phyloP scores from a whole-genome alignment of 2,888 invertebrate genomes.

The Amphipyra tragopoginis region DNA sequence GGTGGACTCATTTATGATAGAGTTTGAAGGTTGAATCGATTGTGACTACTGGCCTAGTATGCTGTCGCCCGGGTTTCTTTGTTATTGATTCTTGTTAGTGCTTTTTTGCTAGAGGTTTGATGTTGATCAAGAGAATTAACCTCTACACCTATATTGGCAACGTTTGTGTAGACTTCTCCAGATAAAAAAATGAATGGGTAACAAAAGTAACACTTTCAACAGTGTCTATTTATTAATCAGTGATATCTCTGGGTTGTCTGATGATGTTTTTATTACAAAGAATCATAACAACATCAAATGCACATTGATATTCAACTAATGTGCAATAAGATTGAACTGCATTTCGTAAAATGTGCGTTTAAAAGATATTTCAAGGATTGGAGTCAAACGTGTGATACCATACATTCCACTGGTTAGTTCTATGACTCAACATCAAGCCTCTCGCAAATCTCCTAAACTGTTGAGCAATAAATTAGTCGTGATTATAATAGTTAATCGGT shows the following conservation, averaged over 20 bases:
- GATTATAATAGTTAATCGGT: conserved; percentile 60
- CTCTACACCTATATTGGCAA: conserved; percentile 2
- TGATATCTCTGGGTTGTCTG: not conserved
- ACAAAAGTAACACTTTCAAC: too few species aligned
- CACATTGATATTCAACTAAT: too few species aligned
- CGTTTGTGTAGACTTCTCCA: not conserved
- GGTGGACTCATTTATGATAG: conserved; percentile 73
- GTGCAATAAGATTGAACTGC: too few species aligned
- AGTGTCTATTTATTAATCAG: not conserved
- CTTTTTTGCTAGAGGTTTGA: conserved; percentile 42
- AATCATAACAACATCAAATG: not conserved
- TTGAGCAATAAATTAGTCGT: conserved; percentile 56
- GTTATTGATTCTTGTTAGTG: conserved; percentile 29
- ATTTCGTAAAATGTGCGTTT: not conserved
- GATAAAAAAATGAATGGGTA: not conserved
- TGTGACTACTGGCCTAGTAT: conserved; percentile 80
- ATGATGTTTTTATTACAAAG: not conserved
- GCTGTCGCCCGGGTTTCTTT: conserved; percentile 62
- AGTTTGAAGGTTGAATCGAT: conserved; percentile 64
- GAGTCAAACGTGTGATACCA: not conserved
- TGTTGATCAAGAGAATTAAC: not conserved
- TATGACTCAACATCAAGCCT: conserved; percentile 22
- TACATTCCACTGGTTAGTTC: not conserved
- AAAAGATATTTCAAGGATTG: not conserved
- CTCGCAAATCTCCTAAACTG: conserved; percentile 20